These are phyloP conservation scores for Melanotaenia boesemani DNA, from an alignment of 2,797 vertebrate genomes.

Conservation along the genomic window DNA sequence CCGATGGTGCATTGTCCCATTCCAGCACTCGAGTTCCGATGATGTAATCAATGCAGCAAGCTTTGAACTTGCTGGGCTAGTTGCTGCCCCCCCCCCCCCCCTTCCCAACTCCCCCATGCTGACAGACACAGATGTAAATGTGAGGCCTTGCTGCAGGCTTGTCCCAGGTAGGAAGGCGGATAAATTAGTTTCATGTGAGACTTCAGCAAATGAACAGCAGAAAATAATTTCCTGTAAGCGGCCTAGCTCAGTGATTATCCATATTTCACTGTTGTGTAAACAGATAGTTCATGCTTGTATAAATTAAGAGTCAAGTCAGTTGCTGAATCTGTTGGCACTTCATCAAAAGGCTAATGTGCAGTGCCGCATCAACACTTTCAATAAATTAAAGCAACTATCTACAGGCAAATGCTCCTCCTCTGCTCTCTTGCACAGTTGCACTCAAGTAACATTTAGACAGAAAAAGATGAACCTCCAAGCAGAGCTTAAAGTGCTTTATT, in stretches of 20 bases:
- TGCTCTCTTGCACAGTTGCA: constrained; percentile 46
- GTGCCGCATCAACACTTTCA: constrained; percentile 64
- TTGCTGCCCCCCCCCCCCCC: constrained; percentile 62
- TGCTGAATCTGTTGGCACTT: constrained; percentile 51
- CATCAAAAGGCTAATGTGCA: constrained; percentile 45
- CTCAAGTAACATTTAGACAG: constrained; percentile 9
- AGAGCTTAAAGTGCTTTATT: constrained; percentile 37
- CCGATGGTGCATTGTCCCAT: constrained; percentile 84
- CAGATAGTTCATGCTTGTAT: constrained; percentile 29
- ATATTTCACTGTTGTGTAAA: constrained; percentile 46
- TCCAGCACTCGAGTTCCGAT: constrained; percentile 79
- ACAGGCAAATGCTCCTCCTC: constrained; percentile 33
- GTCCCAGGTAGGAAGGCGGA: constrained; percentile 44
- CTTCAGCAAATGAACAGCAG: constrained; percentile 38
- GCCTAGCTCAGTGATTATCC: constrained; percentile 8
- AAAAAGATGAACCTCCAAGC: constrained; percentile 19
- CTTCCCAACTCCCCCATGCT: constrained; percentile 21
- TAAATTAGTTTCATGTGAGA: constrained; percentile 40
- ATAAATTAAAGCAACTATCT: constrained; percentile 60
- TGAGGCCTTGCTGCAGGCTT: constrained; percentile 54
- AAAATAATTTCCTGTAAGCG: constrained; percentile 38
- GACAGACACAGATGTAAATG: constrained; percentile 54
- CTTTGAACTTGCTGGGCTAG: constrained; percentile 83
- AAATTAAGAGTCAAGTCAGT: constrained; percentile 43
- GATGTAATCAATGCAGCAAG: constrained; percentile 90